Percentiles rank a stretch among this genome's conserved stretches.
phyloP scores from a whole-genome alignment of 2,797 vertebrate species.

The Protosalanx chinensis region DNA sequence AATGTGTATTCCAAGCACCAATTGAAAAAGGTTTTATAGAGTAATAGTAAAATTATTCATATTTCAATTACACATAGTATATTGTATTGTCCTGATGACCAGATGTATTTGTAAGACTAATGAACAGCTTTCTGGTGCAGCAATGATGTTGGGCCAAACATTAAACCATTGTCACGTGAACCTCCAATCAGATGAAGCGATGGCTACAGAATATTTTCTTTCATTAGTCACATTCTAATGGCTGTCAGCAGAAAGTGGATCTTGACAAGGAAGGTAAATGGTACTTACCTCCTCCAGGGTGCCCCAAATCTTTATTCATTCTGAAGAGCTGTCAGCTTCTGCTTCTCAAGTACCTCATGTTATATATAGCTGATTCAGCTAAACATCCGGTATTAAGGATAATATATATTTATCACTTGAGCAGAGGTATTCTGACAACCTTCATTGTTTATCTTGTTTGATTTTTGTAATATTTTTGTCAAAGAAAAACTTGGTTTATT shows the following conservation, averaged over 20 bases:
- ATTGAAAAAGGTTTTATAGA: neutral
- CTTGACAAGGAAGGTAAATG: slow-evolving; percentile 28
- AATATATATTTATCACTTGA: neutral
- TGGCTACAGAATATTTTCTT: slow-evolving; percentile 28
- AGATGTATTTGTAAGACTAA: neutral
- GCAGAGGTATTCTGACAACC: neutral
- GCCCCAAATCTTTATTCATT: too few species aligned
- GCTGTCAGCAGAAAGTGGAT: slow-evolving; percentile 32
- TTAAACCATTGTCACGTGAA: neutral
- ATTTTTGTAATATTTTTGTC: neutral
- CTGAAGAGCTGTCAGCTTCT: too few species aligned
- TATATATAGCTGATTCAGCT: too few species aligned
- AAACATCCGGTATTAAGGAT: too few species aligned
- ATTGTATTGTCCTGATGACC: neutral
- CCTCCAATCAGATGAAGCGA: slow-evolving; percentile 20
- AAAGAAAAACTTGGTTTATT: neutral
- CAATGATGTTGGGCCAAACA: neutral
- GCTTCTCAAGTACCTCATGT: too few species aligned
- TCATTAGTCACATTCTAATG: slow-evolving; percentile 42
- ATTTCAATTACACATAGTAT: neutral
- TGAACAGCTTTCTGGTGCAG: neutral
- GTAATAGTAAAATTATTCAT: neutral
- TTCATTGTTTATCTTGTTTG: neutral
- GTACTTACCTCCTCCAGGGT: slow-evolving; percentile 9
- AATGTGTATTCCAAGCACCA: neutral